Evolutionary conservation across 2,113 vertebrate species (phyloP), one percentile per base, ranked within the genome.

Genomic region (Mustela nigripes): DNA sequence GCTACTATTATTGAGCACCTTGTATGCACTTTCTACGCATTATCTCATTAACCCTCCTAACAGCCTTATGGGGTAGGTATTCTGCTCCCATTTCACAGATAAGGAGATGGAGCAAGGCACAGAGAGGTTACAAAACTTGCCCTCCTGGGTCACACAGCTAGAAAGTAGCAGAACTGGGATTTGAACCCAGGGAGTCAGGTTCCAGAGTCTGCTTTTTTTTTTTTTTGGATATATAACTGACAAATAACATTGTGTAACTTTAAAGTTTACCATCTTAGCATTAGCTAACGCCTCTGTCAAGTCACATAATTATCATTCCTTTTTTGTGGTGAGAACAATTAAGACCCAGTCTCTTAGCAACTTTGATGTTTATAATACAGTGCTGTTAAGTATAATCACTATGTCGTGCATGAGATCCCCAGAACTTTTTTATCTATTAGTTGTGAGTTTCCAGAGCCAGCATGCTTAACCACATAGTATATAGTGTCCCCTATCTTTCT

Each of bases 341-440:
- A 89, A 90, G 79, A 79, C 16, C 50, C 84, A 79, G 86, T 84
- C 69, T 96, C 95, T 67, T 67, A 79, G 91, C 39, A 93, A 84
- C 85, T 96, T 69, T 67, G 31, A 96, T 84, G 62, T 84, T 89
- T 79, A 74, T 53, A 89, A 90, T 65, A 83, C 21, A 56, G 86
- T 63, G 86, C 45, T 89, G 50, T 89, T 89, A 69, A 83, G 48
- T 79, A 89, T 93, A 93, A 84, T 79, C 50, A 78, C 85, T 84
- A 71, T 71, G 78, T 50, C 76, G 79, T 93, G 62, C 19, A 21
- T 93, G 42, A 81, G n/a, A 62, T 53, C 73, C 42, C 74, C 74
- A 92, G 74, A 71, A 88, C 63, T 88, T 83, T 74, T 88, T 88
- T 76, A 89, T n/a, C 85, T 65, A 73, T 58, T 21, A 65, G 48